These are phyloP conservation scores for Empis stercorea DNA, from an alignment of 2,888 invertebrate species.

Conservation along the genomic window DNA sequence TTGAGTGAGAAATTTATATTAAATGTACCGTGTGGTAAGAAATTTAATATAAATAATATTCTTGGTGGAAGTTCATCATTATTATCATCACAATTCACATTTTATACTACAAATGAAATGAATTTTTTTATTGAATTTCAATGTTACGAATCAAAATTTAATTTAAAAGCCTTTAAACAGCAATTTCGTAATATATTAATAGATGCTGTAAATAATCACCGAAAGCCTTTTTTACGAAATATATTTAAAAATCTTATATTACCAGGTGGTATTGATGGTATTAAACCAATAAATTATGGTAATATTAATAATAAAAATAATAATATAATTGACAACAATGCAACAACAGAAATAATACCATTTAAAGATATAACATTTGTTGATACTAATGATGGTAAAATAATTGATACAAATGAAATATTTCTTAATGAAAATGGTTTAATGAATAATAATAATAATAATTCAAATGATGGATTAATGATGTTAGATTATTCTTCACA, in stretches of 20 bases:
- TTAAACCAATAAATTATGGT: constrained; percentile 18
- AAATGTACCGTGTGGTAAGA: constrained; percentile 3
- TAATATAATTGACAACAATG: constrained; percentile 13
- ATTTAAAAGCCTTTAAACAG: constrained; percentile 31
- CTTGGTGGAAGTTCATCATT: too few species aligned
- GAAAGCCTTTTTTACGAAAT: constrained; percentile 32
- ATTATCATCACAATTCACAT: constrained; percentile 3
- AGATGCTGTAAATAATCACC: constrained; percentile 28
- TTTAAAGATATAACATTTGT: too few species aligned
- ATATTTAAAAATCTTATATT: constrained; percentile 30
- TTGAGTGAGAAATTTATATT: constrained; percentile 6
- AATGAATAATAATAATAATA: too few species aligned
- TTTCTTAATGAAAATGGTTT: not conserved
- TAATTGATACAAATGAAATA: not conserved
- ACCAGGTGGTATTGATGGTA: constrained; percentile 19
- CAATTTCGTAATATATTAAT: constrained; percentile 31
- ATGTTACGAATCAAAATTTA: constrained; percentile 21
- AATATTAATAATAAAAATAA: constrained; percentile 14
- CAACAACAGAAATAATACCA: too few species aligned
- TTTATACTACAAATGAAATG: constrained; percentile 6
- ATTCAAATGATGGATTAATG: not conserved
- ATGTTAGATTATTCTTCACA: not conserved
- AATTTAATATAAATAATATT: constrained; percentile 2
- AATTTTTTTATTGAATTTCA: constrained; percentile 11
- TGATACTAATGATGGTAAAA: too few species aligned